Conservation (phyloP, 2,888 invertebrate species). For the Mesopsocus fuscifrons region DNA sequence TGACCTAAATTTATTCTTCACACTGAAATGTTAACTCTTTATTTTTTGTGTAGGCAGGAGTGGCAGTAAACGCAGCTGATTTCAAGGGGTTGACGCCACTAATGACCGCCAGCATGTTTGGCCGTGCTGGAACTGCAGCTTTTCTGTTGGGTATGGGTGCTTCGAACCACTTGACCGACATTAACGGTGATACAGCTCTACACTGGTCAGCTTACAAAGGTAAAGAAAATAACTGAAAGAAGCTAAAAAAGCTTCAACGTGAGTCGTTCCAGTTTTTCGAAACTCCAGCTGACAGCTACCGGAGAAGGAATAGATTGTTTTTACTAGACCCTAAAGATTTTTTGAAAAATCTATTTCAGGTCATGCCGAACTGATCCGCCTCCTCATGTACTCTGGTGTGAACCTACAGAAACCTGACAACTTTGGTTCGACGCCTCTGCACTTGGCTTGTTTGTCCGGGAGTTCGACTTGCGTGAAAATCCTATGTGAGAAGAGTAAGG, state of each 20-base stretch:
- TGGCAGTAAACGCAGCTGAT: conserved; percentile 75
- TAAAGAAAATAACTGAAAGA: too few relatives aligned
- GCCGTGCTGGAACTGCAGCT: conserved; percentile 74
- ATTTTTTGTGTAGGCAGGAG: conserved; percentile 45
- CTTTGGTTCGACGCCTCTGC: conserved; percentile 80
- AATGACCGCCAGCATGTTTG: conserved; percentile 88
- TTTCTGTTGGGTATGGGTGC: conserved; percentile 82
- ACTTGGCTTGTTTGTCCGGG: conserved; percentile 75
- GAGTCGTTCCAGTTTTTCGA: background rate
- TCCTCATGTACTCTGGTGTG: conserved; percentile 80
- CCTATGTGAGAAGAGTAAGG: conserved; percentile 77
- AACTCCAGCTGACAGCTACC: too few relatives aligned
- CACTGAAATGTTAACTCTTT: background rate
- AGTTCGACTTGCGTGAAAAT: conserved; percentile 71
- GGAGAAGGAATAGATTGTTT: too few relatives aligned
- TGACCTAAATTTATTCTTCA: background rate
- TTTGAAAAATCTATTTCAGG: conserved; percentile 26
- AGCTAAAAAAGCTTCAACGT: background rate
- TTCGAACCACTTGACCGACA: conserved; percentile 65
- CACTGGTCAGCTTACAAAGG: conserved; percentile 92
- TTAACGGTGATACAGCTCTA: conserved; percentile 80
- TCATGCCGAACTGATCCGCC: conserved; percentile 67
- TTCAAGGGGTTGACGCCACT: conserved; percentile 75
- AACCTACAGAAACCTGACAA: conserved; percentile 79
- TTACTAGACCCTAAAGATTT: too few relatives aligned